Evolutionary conservation across 2,797 vertebrate genomes (phyloP).

Genomic region (Mallotus villosus): DNA sequence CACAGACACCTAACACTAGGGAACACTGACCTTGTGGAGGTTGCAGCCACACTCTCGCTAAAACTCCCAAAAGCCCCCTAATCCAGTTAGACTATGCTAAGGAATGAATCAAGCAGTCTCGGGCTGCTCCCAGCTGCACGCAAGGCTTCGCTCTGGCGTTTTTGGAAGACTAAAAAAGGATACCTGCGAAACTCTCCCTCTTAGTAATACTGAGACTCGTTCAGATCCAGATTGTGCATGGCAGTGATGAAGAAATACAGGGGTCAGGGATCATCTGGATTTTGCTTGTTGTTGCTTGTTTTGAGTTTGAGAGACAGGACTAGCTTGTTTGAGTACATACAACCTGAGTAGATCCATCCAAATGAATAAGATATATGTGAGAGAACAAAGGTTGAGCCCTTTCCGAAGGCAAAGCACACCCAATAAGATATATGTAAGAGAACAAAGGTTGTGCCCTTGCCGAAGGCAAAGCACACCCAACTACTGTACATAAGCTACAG

Average conservation of each 20-base stretch:
- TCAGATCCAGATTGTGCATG: slow-evolving; percentile 5
- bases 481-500: not conserved
- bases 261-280: not conserved
- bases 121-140: slow-evolving; percentile 27
- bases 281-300: not conserved
- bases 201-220: slow-evolving; percentile 16
- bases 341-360: not conserved
- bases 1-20: slow-evolving; percentile 16
- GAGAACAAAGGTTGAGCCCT: too few species aligned
- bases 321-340: slow-evolving; percentile 21
- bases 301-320: slow-evolving; percentile 12
- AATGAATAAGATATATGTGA: too few species aligned
- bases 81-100: slow-evolving; percentile 57
- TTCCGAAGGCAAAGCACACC: too few species aligned
- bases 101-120: slow-evolving; percentile 54
- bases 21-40: slow-evolving; percentile 62
- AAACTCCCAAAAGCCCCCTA: slow-evolving; percentile 59
- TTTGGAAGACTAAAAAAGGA: slow-evolving; percentile 41
- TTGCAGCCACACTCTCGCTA: slow-evolving; percentile 42
- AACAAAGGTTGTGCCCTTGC: too few species aligned
- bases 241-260: slow-evolving; percentile 10
- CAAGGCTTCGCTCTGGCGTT: slow-evolving; percentile 37
- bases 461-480: too few species aligned
- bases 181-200: slow-evolving; percentile 13
- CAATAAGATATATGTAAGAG: too few species aligned